phyloP scores from a whole-genome alignment of 2,888 invertebrate genomes.

The Sericinus montela region DNA sequence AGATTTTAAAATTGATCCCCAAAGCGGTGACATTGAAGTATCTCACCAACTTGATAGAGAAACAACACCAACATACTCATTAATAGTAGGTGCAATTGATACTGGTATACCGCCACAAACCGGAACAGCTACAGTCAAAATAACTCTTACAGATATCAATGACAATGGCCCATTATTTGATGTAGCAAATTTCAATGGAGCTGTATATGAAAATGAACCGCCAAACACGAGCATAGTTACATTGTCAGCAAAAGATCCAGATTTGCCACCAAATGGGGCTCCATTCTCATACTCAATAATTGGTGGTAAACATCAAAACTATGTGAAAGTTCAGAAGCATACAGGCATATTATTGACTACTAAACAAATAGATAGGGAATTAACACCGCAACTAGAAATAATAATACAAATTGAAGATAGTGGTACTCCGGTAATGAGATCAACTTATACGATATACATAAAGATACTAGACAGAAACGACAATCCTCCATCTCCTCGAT shows the following conservation, averaged over 20 bases:
- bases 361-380: constrained; percentile 89
- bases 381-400: constrained; percentile 85
- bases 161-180: constrained; percentile 95
- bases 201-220: constrained; percentile 92
- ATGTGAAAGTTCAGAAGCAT: constrained; percentile 87
- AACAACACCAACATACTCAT: constrained; percentile 84
- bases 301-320: constrained; percentile 87
- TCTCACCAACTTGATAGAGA: constrained; percentile 89
- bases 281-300: constrained; percentile 91
- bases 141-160: constrained; percentile 91
- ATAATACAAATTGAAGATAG: constrained; percentile 93
- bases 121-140: constrained; percentile 91
- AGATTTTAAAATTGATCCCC: constrained; percentile 92
- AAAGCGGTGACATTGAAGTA: constrained; percentile 90
- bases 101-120: constrained; percentile 94
- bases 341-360: constrained; percentile 90
- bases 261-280: constrained; percentile 93
- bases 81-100: constrained; percentile 93
- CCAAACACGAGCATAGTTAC: constrained; percentile 90
- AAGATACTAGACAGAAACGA: constrained; percentile 93
- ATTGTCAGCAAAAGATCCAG: constrained; percentile 92
- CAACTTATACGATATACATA: constrained; percentile 87
- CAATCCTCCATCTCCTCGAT: constrained; percentile 90
- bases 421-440: constrained; percentile 89
- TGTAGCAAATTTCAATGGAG: constrained; percentile 83